Conservation (phyloP, 2,888 invertebrate species). For the Drosophila ustulata region DNA sequence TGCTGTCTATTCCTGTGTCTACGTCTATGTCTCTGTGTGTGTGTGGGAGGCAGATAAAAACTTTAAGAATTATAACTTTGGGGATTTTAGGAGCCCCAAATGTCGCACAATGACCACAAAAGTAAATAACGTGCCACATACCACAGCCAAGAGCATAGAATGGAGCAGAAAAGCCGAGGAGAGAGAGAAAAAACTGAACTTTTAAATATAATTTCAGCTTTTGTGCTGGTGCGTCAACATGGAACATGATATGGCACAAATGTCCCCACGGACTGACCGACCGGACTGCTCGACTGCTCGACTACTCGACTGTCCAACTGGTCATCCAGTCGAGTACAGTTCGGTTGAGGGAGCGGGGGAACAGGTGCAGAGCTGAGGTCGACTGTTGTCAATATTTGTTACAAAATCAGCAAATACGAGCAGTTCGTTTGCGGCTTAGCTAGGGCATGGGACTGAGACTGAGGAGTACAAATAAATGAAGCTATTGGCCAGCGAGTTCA, state of each 20-base stretch:
- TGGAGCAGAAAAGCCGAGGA: constrained; percentile 6
- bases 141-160: constrained; percentile 20
- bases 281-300: background rate
- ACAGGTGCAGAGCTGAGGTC: constrained; percentile 20
- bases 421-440: constrained; percentile 43
- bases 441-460: constrained; percentile 22
- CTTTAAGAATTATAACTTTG: constrained; percentile 80
- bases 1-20: constrained; percentile 1
- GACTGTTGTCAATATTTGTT: constrained; percentile 75
- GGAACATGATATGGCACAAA: constrained; percentile 74
- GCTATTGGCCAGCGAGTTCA: constrained; percentile 12
- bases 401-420: constrained; percentile 72
- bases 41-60: constrained; percentile 65
- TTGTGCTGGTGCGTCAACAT: constrained; percentile 79
- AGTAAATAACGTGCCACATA: constrained; percentile 68
- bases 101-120: constrained; percentile 75
- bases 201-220: constrained; percentile 80
- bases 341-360: background rate
- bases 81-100: constrained; percentile 63
- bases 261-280: constrained; percentile 53
- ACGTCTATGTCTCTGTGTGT: constrained; percentile 23
- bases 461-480: constrained; percentile 46
- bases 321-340: constrained; percentile 7
- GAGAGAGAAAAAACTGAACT: constrained; percentile 44
- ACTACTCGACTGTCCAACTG: background rate